Percentiles rank a stretch among this genome's conserved stretches.
Conservation (phyloP, 1,140 invertebrate genomes). For the Brachionus manjavacas region DNA sequence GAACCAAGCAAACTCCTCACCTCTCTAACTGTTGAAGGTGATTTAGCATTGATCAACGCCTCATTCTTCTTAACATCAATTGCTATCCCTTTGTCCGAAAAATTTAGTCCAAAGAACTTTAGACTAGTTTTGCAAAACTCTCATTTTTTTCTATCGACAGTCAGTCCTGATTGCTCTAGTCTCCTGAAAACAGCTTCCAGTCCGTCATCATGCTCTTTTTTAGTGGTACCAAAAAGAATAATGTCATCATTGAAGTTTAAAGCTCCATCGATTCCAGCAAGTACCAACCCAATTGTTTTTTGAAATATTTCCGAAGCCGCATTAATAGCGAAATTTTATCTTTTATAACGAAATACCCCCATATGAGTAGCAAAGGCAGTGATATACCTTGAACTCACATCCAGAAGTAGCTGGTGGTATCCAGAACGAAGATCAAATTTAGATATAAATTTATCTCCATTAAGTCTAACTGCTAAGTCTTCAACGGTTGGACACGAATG, state of each 20-base stretch:
- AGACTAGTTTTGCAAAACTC: neutral
- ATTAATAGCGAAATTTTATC: too few relatives aligned
- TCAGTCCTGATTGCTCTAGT: neutral
- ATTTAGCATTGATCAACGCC: neutral
- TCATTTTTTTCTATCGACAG: neutral
- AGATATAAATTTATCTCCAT: too few relatives aligned
- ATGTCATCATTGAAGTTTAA: conserved; percentile 1
- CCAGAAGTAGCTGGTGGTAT: neutral
- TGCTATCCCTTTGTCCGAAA: neutral
- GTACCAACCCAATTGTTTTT: neutral
- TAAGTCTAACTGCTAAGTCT: too few relatives aligned
- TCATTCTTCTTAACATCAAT: neutral
- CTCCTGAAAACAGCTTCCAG: neutral
- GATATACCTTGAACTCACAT: neutral
- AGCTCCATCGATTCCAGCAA: neutral
- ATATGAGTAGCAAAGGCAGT: too few relatives aligned
- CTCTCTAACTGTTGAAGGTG: conserved; percentile 27
- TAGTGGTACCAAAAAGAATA: neutral
- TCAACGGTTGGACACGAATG: too few relatives aligned
- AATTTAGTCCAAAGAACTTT: neutral
- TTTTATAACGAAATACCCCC: too few relatives aligned
- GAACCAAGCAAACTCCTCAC: conserved; percentile 45
- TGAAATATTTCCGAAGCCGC: conserved; percentile 4
- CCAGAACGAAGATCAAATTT: neutral
- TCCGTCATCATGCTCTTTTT: neutral